These are phyloP conservation scores for Pelvicachromis taeniatus DNA, from an alignment of 2,113 vertebrate genomes.

Conservation along the genomic window DNA sequence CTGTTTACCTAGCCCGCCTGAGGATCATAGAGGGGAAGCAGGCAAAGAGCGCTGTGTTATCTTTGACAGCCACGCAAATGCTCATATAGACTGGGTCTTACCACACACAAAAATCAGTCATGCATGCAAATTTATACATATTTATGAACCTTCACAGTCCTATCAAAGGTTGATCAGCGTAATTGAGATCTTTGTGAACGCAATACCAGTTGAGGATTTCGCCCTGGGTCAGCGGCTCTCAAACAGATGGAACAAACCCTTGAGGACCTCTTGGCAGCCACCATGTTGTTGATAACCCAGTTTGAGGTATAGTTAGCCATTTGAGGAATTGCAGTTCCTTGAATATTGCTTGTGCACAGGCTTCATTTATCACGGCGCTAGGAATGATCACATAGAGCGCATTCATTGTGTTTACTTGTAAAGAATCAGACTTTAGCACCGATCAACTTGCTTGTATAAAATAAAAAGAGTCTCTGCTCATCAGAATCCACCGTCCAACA, in stretches of 20 bases:
- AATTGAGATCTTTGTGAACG: neutral
- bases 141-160: neutral
- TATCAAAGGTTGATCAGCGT: neutral
- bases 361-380: neutral
- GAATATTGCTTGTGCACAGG: neutral
- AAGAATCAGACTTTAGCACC: neutral
- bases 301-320: neutral
- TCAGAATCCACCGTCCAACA: neutral
- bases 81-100: slow-evolving; percentile 5
- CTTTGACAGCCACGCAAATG: slow-evolving; percentile 38
- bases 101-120: neutral
- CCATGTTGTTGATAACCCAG: neutral
- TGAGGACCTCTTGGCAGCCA: neutral
- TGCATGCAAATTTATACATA: neutral
- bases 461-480: neutral
- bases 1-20: slow-evolving; percentile 71
- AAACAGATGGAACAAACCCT: neutral
- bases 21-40: slow-evolving; percentile 61
- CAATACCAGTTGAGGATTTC: neutral
- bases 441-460: neutral
- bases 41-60: slow-evolving; percentile 53
- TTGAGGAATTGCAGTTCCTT: neutral
- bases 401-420: neutral
- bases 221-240: neutral
- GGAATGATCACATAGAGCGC: neutral